Evolutionary conservation across 2,888 invertebrate species (phyloP).

Genomic region (Empis livida): DNA sequence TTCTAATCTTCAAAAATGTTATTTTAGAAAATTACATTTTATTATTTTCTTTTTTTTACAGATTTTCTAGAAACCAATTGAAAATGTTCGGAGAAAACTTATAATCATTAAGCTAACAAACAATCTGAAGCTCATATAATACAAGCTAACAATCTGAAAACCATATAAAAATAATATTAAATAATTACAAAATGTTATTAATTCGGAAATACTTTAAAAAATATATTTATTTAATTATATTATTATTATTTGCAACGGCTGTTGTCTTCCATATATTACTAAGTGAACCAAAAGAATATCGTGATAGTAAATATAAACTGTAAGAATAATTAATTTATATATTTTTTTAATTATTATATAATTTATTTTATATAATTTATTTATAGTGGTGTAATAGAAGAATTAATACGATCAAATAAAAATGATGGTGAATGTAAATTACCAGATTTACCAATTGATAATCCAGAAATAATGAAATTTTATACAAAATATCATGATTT

Average conservation of each 20-base stretch:
- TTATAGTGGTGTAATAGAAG: slow-evolving; percentile 37
- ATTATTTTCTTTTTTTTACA: no score
- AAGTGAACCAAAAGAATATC: slow-evolving; percentile 13
- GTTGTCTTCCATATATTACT: slow-evolving; percentile 9
- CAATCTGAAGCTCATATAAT: no score
- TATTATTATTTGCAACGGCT: slow-evolving; percentile 9
- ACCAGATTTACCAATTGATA: slow-evolving; percentile 50
- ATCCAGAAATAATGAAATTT: slow-evolving; percentile 61
- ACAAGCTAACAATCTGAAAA: no score
- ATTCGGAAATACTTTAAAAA: slow-evolving; percentile 11
- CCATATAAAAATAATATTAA: background rate
- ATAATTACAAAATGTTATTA: slow-evolving; percentile 12
- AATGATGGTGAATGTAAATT: slow-evolving; percentile 46
- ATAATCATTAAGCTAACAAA: no score
- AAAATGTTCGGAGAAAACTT: no score
- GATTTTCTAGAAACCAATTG: no score
- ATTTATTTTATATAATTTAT: slow-evolving; percentile 3
- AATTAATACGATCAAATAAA: slow-evolving; percentile 34
- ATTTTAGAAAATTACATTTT: no score
- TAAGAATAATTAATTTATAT: slow-evolving; percentile 14
- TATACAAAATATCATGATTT: slow-evolving; percentile 45
- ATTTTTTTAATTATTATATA: slow-evolving; percentile 1
- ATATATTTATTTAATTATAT: slow-evolving; percentile 9
- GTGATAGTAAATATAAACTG: slow-evolving; percentile 24
- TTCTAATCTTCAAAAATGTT: no score